Base-by-base conservation (phyloP, 64 coral and sea anemone species). In the Exaiptasia diaphana region DNA sequence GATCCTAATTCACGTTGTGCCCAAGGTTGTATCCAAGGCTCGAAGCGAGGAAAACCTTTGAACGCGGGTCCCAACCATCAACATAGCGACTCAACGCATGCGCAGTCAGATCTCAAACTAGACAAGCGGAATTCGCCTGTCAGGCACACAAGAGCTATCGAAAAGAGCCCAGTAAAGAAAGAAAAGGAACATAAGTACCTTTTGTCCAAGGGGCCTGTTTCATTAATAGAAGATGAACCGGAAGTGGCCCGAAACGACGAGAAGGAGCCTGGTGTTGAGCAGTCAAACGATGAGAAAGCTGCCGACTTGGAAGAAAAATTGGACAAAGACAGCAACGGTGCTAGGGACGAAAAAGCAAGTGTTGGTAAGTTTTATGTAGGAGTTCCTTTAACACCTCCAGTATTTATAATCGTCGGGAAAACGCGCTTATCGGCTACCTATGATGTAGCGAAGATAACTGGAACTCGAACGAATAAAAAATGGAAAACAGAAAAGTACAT, bases 1-100 rank as follows among this genome's bases (percentile, higher is more conserved):
- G 83, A 87, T 43, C 42, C 22, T 2, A 45, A 87, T 36, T 87
- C 83, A 41, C 73, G 83, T 6, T 87, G 83, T 24, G 76, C 83
- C 32, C 67, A 78, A 21, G 83, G 83, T 26, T 87, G 83, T 28
- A 43, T 87, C 25, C 83, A 56, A 0, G 83, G 83, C 0, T 32
- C 77, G 23, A 29, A 73, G 36, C 41, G 11, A 5, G 69, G 69
- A 3, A 73, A 73, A 39, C 83, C 74, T 5, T 53, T 85, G 24
- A 85, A 85, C 38, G 18, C n/a, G n/a, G n/a, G n/a, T n/a, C n/a
- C 75, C 75, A 3, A 46, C 55, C 50, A 33, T 27, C 20, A 53
- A 35, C 39, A 48, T 72, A 71, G 53, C 70, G 68, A 74, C 72
- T 35, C 75, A 42, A 4, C 58, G 63, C 24, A 28, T 60, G 15